Evolutionary conservation across 2,113 vertebrate species (phyloP), one percentile per base, ranked within the genome.

Genomic region (Strix uralensis): DNA sequence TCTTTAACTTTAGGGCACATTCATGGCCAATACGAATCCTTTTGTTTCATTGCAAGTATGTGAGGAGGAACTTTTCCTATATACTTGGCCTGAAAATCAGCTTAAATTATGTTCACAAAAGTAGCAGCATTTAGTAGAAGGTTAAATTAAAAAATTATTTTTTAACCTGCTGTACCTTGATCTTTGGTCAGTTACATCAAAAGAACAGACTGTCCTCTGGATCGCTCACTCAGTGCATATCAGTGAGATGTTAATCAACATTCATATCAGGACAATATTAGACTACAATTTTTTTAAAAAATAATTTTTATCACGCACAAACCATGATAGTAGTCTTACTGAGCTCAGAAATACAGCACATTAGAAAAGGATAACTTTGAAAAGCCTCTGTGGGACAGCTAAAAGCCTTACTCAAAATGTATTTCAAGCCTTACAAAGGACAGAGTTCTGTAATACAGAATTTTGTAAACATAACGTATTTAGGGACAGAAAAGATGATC

Each of bases 71-170:
- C 23, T 62, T 69, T 66, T 86, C 34, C 30, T 70, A n/a, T 6
- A 55, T 12, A 47, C 44, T 54, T 83, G 73, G 84, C 92, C 86
- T 38, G 49, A 84, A 97, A 97, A 97, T 93, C 92, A 96, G 40
- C 82, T 92, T 61, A 78, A 93, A 70, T 49, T 38, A 4, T 6
- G 4, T 72, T 92, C 92, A 86, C 59, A 52, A 62, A 93, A 95
- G 49, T 7, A 84, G 90, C 71, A 95, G 81, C 55, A 11, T 62
- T 93, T 81, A 42, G 19, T 63, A 81, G 67, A 72, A 90, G 75
- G 80, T 55, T 38, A 69, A 97, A 94, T 74, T 46, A 96, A 97
- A 90, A 62, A 82, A 57, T 40, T 38, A 16, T 46, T 92, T 73
- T 6, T 55, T 71, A 96, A 88, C 81, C 59, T 6, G 8, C 38